Evolutionary conservation across 2,888 invertebrate species (phyloP).

Genomic region (Agrochola circellaris): DNA sequence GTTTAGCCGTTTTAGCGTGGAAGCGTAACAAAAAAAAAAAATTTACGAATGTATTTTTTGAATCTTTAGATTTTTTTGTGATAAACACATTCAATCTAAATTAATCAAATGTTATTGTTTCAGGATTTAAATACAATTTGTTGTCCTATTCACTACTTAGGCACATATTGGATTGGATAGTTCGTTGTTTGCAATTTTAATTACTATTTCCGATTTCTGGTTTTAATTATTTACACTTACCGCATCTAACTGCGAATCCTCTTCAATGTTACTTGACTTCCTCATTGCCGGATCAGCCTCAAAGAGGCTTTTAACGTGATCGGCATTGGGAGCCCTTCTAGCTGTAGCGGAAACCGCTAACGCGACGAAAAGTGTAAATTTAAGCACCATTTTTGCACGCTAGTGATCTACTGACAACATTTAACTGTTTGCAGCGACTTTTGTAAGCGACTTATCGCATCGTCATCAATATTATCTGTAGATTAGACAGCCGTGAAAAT

Average conservation of each 20-base stretch:
- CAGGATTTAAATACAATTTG: neutral
- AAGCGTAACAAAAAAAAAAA: too few relatives aligned
- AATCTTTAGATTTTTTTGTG: neutral
- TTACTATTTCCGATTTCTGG: neutral
- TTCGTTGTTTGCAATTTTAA: neutral
- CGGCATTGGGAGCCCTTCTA: constrained; percentile 75
- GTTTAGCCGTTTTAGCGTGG: too few relatives aligned
- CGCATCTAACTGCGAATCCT: constrained; percentile 78
- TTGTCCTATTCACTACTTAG: neutral
- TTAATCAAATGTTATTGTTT: neutral
- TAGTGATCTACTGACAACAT: constrained; percentile 48
- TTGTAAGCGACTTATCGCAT: constrained; percentile 60
- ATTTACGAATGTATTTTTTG: neutral
- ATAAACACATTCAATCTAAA: neutral
- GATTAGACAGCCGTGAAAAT: constrained; percentile 44
- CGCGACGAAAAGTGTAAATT: constrained; percentile 64
- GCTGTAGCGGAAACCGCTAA: constrained; percentile 65
- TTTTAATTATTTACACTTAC: constrained; percentile 67
- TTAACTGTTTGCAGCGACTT: constrained; percentile 32
- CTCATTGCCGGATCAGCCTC: constrained; percentile 59
- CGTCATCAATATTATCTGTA: constrained; percentile 50
- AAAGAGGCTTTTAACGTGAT: constrained; percentile 68
- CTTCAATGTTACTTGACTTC: constrained; percentile 71
- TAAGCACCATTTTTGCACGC: constrained; percentile 67
- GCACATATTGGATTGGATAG: neutral